Base-by-base conservation (phyloP, 2,113 vertebrate species). In the Hippocampus comes region DNA sequence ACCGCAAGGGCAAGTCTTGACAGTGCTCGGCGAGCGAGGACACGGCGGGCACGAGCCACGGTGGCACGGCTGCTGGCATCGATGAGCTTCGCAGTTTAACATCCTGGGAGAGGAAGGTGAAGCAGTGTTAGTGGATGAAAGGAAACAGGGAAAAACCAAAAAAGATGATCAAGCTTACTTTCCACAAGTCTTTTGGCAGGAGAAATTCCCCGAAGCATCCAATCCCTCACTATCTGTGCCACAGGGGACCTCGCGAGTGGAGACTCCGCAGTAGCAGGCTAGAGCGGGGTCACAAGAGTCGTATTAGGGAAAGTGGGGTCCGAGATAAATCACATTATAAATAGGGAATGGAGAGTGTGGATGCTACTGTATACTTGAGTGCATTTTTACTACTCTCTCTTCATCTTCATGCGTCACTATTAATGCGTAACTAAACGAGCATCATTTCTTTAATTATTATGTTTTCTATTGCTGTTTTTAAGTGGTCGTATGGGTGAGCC, bases 251-350 rank as follows among this genome's bases (percentile, higher is more conserved):
- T 95, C 90, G 69, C 94, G 93, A 43, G 90, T 89, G n/a, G 73
- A 92, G 48, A 82, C 93, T 64, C 95, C 95, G 82, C 97, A 99
- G 88, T 95, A 98, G 86, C 97, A 99, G 41, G 78, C 92, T 93
- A 25, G 15, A 5, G 43, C 25, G 1, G 6, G 12, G 4, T 14
- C 10, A 56, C 20, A 27, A 17, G 15, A 9, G 7, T 34, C 25
- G 27, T 48, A 25, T 66, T 18, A 48, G 18, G 8, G 6, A 46
- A 12, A 46, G 34, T 38, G 34, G 34, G 5, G 34, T 38, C 34
- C 34, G 34, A 38, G 34, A 38, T 38, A 38, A 38, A 38, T 38
- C 34, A 38, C 34, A 38, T 38, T 38, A 38, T 38, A 38, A 38
- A 38, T 38, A 6, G 34, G 34, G 34, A 38, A 38, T 38, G 34